phyloP scores from a whole-genome alignment of 2,888 invertebrate genomes.

The Ormia ochracea region DNA sequence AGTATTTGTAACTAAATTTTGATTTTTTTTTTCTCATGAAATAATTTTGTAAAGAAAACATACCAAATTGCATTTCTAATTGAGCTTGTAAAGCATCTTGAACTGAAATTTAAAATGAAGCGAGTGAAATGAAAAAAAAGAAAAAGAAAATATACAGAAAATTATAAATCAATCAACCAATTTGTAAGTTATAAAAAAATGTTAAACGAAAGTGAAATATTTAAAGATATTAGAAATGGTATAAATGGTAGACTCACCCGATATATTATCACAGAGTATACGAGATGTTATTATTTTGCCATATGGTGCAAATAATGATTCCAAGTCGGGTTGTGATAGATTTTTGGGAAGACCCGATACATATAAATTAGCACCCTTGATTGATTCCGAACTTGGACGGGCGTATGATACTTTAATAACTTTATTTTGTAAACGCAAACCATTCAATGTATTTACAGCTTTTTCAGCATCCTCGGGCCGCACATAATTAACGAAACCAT shows the following conservation, averaged over 20 bases:
- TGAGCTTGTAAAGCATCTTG: conserved; percentile 32
- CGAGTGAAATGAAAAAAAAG: conserved; percentile 24
- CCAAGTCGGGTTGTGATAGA: conserved; percentile 96
- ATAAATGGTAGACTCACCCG: conserved; percentile 69
- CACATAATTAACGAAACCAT: conserved; percentile 99
- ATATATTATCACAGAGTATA: conserved; percentile 94
- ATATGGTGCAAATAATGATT: conserved; percentile 94
- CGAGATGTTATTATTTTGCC: conserved; percentile 97
- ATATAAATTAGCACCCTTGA: conserved; percentile 98
- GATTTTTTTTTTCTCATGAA: background rate
- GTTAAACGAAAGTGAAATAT: background rate
- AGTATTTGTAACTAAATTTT: background rate
- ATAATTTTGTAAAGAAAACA: conserved; percentile 11
- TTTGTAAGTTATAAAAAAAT: background rate
- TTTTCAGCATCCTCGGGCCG: conserved; percentile 98
- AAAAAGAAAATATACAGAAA: background rate
- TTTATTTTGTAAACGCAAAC: conserved; percentile 98
- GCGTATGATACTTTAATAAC: conserved; percentile 99
- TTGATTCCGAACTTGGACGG: conserved; percentile 97
- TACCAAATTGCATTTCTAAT: conserved; percentile 41
- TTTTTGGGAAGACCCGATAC: conserved; percentile 98
- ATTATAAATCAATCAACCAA: background rate
- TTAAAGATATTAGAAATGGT: background rate
- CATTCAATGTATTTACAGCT: conserved; percentile 98
- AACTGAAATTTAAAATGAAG: conserved; percentile 33